Evolutionary conservation across 2,113 vertebrate species (phyloP).

Genomic region (Burhinus oedicnemus): DNA sequence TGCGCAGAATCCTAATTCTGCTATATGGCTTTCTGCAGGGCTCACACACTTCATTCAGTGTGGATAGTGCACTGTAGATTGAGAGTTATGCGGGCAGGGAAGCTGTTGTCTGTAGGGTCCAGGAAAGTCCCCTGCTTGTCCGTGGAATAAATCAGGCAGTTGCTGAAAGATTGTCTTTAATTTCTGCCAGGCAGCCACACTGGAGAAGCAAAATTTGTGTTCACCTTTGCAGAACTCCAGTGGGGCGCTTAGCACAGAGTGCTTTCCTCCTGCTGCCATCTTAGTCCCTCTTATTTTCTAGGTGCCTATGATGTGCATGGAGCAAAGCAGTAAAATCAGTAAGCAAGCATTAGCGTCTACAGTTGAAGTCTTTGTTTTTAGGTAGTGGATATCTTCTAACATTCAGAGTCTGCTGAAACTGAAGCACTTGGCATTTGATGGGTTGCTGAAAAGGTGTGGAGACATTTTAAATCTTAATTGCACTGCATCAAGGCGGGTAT

Average conservation of each 20-base stretch:
- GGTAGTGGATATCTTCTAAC: rapidly evolving
- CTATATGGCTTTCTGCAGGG: neutral
- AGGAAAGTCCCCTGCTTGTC: neutral
- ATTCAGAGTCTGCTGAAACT: neutral
- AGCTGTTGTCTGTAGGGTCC: neutral
- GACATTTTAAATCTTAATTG: neutral
- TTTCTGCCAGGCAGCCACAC: neutral
- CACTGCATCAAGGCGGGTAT: neutral
- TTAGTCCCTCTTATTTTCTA: neutral
- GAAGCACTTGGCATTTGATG: neutral
- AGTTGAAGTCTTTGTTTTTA: neutral
- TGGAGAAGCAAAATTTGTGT: neutral
- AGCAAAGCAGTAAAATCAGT: neutral
- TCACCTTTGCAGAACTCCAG: neutral
- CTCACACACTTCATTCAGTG: neutral
- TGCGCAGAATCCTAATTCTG: neutral
- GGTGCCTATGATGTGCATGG: neutral
- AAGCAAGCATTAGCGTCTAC: neutral
- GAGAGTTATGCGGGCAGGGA: neutral
- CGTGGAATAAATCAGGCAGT: neutral
- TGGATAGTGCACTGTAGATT: neutral
- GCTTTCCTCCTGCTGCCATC: neutral
- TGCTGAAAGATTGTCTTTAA: neutral
- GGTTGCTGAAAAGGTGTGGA: neutral
- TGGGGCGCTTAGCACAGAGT: rapidly evolving